Evolutionary conservation across 2,113 vertebrate genomes (phyloP), one percentile per base, ranked within the genome.

Genomic region (Chloropsis cyanopogon): DNA sequence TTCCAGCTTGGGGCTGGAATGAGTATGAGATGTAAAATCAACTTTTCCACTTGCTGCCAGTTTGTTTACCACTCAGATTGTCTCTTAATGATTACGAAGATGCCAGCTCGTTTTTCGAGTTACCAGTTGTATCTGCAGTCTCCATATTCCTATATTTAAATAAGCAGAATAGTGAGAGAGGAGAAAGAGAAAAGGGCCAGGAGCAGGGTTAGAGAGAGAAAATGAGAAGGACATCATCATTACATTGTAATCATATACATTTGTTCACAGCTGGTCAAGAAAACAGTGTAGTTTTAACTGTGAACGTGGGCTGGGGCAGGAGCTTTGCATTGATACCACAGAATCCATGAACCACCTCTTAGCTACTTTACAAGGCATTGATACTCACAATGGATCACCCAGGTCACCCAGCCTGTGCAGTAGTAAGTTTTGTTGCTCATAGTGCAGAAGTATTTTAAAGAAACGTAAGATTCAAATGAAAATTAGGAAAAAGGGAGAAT

Each of bases 11-110:
- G 64, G 60, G 61, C n/a, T 37, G 37, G 37, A 37, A 37, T 37
- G 37, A 54, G 37, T 71, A 33, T 71, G 78, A 95, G 64, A 95
- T 84, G 22, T 94, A 78, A 90, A 94, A 60, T 85, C 72, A 92
- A 10, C 90, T 94, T 88, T 83, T 57, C 65, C 13, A 12, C 83
- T 87, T 66, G 46, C 19, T 95, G 23, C 82, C 82, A 86, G 33
- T 94, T 97, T 64, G 44, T 76, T 84, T 87, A 64, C 76, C 84
- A 79, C 72, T 95, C 60, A 61, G 52, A 93, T 95, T 94, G 75
- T 97, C 77, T 93, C 47, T 50, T 81, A 86, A 84, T 96, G 89
- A 94, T 93, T 92, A 82, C 61, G 83, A 69, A 85, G 80, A 83
- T 83, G 56, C 76, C 81, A 92, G 95, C 75, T 95, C 46, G 44